phyloP scores from a whole-genome alignment of 1,140 invertebrate genomes.

The Zeugodacus cucurbitae region DNA sequence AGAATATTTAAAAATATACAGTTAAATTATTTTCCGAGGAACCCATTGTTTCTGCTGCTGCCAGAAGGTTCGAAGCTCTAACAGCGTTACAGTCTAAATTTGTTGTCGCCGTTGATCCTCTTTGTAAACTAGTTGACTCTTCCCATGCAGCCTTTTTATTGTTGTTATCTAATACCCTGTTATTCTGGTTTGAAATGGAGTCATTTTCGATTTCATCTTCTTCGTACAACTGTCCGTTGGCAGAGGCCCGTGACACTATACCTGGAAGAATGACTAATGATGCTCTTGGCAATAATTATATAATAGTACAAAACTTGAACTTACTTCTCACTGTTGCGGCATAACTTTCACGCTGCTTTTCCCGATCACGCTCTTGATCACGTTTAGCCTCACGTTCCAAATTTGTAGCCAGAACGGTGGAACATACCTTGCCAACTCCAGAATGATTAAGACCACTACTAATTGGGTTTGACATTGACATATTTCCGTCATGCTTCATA shows the following conservation, averaged over 20 bases:
- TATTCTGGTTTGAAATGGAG: conserved; percentile 54
- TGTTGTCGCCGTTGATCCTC: conserved; percentile 51
- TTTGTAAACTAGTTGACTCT: conserved; percentile 32
- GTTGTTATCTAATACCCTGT: conserved; percentile 55
- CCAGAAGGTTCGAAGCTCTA: conserved; percentile 53
- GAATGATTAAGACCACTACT: conserved; percentile 57
- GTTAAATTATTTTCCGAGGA: conserved; percentile 65
- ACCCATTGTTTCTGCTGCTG: conserved; percentile 61
- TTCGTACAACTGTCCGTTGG: conserved; percentile 63
- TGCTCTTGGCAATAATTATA: conserved; percentile 44
- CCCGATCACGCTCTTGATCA: conserved; percentile 57
- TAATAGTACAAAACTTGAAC: conserved; percentile 39
- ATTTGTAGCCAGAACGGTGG: conserved; percentile 66
- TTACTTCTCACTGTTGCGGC: conserved; percentile 66
- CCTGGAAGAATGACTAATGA: conserved; percentile 62
- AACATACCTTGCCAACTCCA: conserved; percentile 68
- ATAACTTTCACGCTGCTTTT: conserved; percentile 62
- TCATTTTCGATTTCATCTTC: conserved; percentile 64
- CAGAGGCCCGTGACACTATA: conserved; percentile 64
- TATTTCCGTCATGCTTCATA: conserved; percentile 61
- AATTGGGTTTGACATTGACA: conserved; percentile 61
- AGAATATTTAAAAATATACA: conserved; percentile 53
- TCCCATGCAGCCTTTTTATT: conserved; percentile 54
- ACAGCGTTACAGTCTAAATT: conserved; percentile 47
- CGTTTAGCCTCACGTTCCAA: conserved; percentile 53